Conservation (phyloP, 1,140 invertebrate species). For the Trachelipus rathkii region DNA sequence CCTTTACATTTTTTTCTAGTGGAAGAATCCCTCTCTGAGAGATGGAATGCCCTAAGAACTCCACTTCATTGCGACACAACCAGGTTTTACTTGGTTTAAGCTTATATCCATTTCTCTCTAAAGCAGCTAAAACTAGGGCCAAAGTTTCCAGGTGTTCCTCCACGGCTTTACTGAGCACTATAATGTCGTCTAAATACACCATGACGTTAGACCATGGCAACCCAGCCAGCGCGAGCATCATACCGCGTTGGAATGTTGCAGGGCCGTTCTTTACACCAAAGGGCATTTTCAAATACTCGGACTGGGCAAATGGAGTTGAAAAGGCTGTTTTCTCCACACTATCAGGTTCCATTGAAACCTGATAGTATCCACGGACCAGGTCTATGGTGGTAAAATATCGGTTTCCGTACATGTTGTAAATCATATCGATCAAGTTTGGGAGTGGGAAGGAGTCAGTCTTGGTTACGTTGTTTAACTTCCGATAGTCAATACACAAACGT, state of each 20-base stretch:
- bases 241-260: not conserved
- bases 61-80: not conserved
- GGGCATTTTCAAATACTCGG: not conserved
- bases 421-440: not conserved
- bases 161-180: not conserved
- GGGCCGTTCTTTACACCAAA: conserved; percentile 9
- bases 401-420: not conserved
- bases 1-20: not conserved
- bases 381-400: not conserved
- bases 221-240: not conserved
- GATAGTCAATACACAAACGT: not conserved
- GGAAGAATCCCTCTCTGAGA: not conserved
- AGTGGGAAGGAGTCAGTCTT: not conserved
- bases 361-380: not conserved
- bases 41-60: not conserved
- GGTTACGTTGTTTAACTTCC: not conserved
- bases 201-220: not conserved
- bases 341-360: not conserved
- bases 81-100: not conserved
- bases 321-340: not conserved
- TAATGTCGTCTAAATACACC: not conserved
- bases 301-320: not conserved
- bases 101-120: not conserved
- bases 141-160: not conserved
- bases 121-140: not conserved